Evolutionary conservation across 2,113 vertebrate genomes (phyloP), one percentile per base, ranked within the genome.

Genomic region (Galbula dea): DNA sequence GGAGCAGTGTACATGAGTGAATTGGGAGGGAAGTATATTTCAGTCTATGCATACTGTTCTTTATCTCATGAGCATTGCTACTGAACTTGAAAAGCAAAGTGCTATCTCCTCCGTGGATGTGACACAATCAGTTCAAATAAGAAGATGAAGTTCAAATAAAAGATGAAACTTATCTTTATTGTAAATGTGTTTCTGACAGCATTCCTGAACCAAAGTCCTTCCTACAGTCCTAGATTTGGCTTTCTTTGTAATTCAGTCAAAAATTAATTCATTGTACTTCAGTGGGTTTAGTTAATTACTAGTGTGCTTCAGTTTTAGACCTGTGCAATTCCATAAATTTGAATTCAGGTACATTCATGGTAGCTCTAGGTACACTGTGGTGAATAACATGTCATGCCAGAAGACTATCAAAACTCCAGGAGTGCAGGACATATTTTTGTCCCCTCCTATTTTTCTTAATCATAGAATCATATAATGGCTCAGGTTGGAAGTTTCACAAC

Each of bases 121-220:
- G 71, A 83, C 74, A 74, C 36, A 79, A 55, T 67, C 69, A 46
- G 20, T 49, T 94, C 59, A 85, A 89, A 86, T 51, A 84, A 49
- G 76, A 87, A 87, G 37, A 87, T 52, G 32, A 93, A 93, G n/a
- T n/a, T n/a, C n/a, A n/a, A n/a, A n/a, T n/a, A 49, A 73, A 87
- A 87, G 37, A 87, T 52, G 32, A 93, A 93, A 58, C 16, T 9
- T 89, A 29, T 46, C 37, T 85, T 81, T 62, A 49, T 18, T 81
- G 94, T 46, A 78, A 83, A 41, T 17, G 16, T 83, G 29, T 67
- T 90, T 87, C 78, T 87, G 78, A 16, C 51, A 73, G 4, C 37
- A 58, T 69, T 85, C 41, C 62, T 66, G 41, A 69, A 65, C 14
- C 37, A 61, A 91, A 90, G 46, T 89, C 75, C 67, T 57, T 92